phyloP scores from a whole-genome alignment of 2,888 invertebrate species.

The Napeogenes sylphis region DNA sequence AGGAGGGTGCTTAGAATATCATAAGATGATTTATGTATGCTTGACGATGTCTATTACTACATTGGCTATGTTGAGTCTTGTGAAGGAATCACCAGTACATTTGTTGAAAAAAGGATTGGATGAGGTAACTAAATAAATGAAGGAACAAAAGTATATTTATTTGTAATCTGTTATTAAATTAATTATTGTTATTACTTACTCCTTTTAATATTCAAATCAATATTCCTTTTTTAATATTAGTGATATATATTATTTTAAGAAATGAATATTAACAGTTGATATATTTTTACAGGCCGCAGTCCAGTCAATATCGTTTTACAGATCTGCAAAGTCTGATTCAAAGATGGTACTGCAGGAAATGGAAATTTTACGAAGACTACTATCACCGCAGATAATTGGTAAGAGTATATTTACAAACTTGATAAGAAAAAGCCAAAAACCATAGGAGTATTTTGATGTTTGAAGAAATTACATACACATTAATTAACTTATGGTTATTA shows the following conservation, averaged over 20 bases:
- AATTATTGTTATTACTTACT: no score
- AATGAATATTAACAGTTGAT: constrained; percentile 1
- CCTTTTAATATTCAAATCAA: no score
- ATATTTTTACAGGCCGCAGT: constrained; percentile 51
- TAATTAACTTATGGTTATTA: no score
- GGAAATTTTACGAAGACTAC: constrained; percentile 29
- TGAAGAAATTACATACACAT: no score
- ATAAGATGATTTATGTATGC: constrained; percentile 46
- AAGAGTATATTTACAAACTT: constrained; percentile 1
- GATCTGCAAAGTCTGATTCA: constrained; percentile 36
- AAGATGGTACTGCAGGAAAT: constrained; percentile 36
- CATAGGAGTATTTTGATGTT: background rate
- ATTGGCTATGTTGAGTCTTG: constrained; percentile 36
- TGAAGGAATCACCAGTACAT: constrained; percentile 49
- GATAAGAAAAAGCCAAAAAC: no score
- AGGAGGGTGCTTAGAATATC: constrained; percentile 50
- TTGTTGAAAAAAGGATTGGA: constrained; percentile 40
- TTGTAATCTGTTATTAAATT: no score
- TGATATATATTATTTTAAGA: no score
- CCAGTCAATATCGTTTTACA: constrained; percentile 51
- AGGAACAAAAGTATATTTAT: no score
- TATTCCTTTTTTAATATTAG: no score
- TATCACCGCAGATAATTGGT: constrained; percentile 35
- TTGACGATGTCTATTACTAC: constrained; percentile 41
- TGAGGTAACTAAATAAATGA: constrained; percentile 38